Evolutionary conservation across 1,140 invertebrate species (phyloP).

Genomic region (Ostrea edulis): DNA sequence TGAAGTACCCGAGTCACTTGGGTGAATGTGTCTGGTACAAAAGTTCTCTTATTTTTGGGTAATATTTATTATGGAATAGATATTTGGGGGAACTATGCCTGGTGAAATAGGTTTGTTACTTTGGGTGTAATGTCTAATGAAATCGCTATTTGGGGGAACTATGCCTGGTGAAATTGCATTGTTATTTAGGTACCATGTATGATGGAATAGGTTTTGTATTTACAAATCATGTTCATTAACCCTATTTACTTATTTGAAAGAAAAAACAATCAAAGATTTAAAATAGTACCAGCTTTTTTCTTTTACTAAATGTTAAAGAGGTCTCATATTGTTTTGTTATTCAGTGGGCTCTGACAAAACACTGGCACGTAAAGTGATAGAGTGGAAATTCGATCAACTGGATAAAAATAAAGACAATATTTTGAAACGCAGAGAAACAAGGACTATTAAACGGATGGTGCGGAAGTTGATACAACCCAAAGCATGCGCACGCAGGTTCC

Average conservation of each 20-base stretch:
- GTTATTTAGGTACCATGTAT: no score
- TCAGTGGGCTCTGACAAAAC: conserved; percentile 18
- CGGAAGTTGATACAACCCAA: conserved; percentile 92
- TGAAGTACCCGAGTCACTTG: no score
- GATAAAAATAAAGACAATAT: conserved; percentile 88
- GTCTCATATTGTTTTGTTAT: not conserved
- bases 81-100: no score
- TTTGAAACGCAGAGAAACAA: conserved; percentile 89
- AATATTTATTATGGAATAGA: no score
- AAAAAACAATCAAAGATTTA: not conserved
- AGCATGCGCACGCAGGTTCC: conserved; percentile 92
- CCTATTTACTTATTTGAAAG: not conserved
- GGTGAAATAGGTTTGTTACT: no score
- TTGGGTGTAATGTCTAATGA: no score
- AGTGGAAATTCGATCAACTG: conserved; percentile 93
- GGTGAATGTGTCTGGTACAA: no score
- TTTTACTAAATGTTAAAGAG: not conserved
- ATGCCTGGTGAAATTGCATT: no score
- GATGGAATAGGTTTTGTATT: no score
- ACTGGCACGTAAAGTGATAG: conserved; percentile 79
- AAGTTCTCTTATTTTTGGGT: no score
- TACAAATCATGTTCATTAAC: no score
- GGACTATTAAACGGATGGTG: conserved; percentile 88
- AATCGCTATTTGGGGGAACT: no score
- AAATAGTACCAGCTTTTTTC: not conserved